phyloP scores from a whole-genome alignment of 2,113 vertebrate genomes.

The Sinocyclocheilus anophthalmus region DNA sequence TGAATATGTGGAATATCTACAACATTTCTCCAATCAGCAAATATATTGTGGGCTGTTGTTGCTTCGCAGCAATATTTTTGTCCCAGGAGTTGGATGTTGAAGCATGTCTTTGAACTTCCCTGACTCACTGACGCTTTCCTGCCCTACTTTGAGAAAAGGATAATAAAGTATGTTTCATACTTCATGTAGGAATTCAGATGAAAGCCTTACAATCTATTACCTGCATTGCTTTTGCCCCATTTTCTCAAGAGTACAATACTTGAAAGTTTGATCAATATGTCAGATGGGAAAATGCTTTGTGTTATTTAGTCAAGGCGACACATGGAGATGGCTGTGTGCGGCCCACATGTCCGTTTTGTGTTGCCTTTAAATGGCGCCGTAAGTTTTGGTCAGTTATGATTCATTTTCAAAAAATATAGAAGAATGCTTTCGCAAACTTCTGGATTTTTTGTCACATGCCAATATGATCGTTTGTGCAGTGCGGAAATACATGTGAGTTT shows the following conservation, averaged over 20 bases:
- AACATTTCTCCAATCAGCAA: background rate
- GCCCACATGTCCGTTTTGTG: background rate
- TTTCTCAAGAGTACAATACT: background rate
- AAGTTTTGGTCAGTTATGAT: background rate
- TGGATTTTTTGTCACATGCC: too few species aligned
- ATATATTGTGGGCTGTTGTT: slow-evolving; percentile 12
- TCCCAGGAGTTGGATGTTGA: slow-evolving; percentile 14
- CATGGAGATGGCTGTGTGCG: background rate
- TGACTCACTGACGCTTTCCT: slow-evolving; percentile 36
- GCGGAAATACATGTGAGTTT: too few species aligned
- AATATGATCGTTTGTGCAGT: too few species aligned
- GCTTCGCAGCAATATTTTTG: background rate
- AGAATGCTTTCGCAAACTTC: background rate
- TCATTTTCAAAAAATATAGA: background rate
- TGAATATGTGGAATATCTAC: slow-evolving; percentile 39
- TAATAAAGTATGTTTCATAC: slow-evolving; percentile 17
- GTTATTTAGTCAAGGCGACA: background rate
- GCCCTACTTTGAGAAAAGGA: slow-evolving; percentile 36
- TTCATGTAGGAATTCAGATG: slow-evolving; percentile 21
- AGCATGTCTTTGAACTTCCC: slow-evolving; percentile 37
- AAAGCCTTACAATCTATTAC: slow-evolving; percentile 24
- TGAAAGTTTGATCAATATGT: background rate
- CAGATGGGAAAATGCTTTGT: background rate
- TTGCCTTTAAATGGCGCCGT: background rate
- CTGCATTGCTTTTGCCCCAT: background rate